These are phyloP conservation scores for Calypte anna DNA, from an alignment of 2,113 vertebrate species.

Conservation along the genomic window DNA sequence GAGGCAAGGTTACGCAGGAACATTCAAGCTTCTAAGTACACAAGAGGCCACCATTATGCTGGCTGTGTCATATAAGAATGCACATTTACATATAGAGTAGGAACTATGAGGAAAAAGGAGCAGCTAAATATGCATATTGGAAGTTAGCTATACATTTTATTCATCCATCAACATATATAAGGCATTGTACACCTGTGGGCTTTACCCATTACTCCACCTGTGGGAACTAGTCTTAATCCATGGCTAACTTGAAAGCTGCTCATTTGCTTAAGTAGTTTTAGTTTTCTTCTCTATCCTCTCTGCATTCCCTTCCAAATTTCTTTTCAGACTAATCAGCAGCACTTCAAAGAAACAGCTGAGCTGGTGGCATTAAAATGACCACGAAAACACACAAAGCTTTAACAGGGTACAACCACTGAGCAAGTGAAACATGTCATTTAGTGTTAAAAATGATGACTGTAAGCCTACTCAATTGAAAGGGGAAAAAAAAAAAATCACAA, in stretches of 20 bases:
- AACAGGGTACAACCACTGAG: conserved; percentile 20
- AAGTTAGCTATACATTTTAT: not conserved
- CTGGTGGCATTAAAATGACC: conserved; percentile 53
- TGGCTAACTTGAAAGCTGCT: not conserved
- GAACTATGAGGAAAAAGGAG: not conserved
- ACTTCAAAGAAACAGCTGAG: conserved; percentile 51
- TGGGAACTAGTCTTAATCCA: conserved; percentile 1
- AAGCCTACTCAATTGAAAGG: not conserved
- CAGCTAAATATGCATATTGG: not conserved
- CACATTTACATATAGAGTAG: not conserved
- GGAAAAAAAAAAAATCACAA: not conserved
- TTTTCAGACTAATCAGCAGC: conserved; percentile 41
- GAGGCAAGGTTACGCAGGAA: not conserved
- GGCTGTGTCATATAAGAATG: not conserved
- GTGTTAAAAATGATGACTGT: conserved; percentile 29
- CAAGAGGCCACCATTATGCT: not conserved
- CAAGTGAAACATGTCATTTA: conserved; percentile 29
- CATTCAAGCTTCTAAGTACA: not conserved
- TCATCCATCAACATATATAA: not conserved
- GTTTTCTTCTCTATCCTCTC: not conserved
- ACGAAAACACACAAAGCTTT: conserved; percentile 36
- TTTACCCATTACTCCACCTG: not conserved
- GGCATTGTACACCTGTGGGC: not conserved
- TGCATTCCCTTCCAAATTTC: conserved; percentile 23
- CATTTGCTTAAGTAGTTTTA: conserved; percentile 16